Evolutionary conservation across 2,888 invertebrate genomes (phyloP), one percentile per base, ranked within the genome.

Genomic region (Notocelia uddmanniana): DNA sequence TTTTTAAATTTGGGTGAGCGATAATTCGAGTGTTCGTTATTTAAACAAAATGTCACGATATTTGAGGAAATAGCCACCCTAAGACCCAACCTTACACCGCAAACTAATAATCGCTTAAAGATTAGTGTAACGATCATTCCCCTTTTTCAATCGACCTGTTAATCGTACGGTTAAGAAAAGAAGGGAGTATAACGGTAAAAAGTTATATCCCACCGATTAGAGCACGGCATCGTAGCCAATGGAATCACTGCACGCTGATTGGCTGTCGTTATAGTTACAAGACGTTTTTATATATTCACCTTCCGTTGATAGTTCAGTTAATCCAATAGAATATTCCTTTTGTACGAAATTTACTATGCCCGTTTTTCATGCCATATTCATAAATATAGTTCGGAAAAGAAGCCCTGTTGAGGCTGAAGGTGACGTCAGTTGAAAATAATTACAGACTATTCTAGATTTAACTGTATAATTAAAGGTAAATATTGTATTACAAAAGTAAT

Each of bases 161-260:
- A 70, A 70, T 70, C 50, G 52, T 52, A 64, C 50, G 13, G 19
- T 57, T 64, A 52, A 58, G 26, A 57, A 58, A 70, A 64, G 37
- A 26, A 58, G 19, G 62, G 57, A 64, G 50, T 50, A n/a, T n/a
- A 64, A 66, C 52, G 58, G 58, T 70, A 59, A 59, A 70, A 66
- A 45, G 64, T 70, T 59, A 70, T 70, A 70, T 70, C 64, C 64
- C 45, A 21, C 26, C 50, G 64, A 70, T 70, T 70, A 70, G 58
- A 48, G 15, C 31, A 31, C 50, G 34, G 58, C 45, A 21, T 21
- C 31, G 31, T 23, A 34, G 50, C 70, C 26, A 55, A 31, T 37
- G 41, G 26, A 58, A 70, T 64, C 26, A 23, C 58, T 45, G 52
- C 58, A 59, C 58, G 52, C 57, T 70, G 59, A 59, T 59, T 68